Evolutionary conservation across 2,113 vertebrate species (phyloP), one percentile per base, ranked within the genome.

Genomic region (Ictidomys tridecemlineatus): DNA sequence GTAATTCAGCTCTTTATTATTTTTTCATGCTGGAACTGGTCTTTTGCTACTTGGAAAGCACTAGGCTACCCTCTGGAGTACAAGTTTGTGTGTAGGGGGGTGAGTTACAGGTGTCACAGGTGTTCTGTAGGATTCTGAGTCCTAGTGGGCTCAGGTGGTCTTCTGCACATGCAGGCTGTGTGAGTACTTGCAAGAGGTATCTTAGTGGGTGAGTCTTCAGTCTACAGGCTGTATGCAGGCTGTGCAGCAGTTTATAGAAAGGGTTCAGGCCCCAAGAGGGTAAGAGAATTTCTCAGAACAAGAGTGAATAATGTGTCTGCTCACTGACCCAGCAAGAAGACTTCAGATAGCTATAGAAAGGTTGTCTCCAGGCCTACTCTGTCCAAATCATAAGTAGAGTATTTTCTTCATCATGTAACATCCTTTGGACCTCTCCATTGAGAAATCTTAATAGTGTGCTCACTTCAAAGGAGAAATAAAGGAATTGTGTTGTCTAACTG

Each of bases 31-130:
- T 53, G 42, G 6, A 42, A 5, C 13, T 51, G 39, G 20, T 26
- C 8, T 9, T 4, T 16, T 13, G 2, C 69, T 70, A 3, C 16
- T 70, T 6, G 9, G 8, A 85, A 37, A 53, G 22, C 16, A 26
- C 4, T 7, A 51, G 22, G 1, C 12, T 8, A 63, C 24, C 5
- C 1, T 37, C 24, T 24, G 48, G 39, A 69, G 22, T 7, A 42
- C 3, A 53, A 16, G 4, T 22, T 58, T 85, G 2, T 2, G 7
- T 9, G 32, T 20, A 0, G 22, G 8, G 26, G 16, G 22, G 1
- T 63, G 34, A 51, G 8, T 58, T 69, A 83, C 12, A 17, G 2
- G 11, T 51, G 14, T 69, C 34, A 9, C 16, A 30, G 7, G 6
- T 20, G 16, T 51, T 2, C 20, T 37, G 8, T 78, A 2, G 2